These are phyloP conservation scores for Mactromeris polynyma DNA, from an alignment of 2,888 invertebrate genomes.

Conservation along the genomic window DNA sequence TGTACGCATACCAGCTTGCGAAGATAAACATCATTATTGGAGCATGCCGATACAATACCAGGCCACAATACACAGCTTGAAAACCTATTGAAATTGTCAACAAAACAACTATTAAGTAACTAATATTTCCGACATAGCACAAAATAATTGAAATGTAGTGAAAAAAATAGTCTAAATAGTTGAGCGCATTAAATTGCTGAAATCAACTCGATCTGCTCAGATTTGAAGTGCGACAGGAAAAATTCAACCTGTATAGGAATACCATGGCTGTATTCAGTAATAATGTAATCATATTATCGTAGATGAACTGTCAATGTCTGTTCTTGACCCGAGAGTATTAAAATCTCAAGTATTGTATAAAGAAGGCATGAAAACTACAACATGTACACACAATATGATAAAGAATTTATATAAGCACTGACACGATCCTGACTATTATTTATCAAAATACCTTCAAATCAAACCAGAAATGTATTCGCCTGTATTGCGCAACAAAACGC, in stretches of 20 bases:
- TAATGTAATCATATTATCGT: neutral
- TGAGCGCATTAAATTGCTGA: neutral
- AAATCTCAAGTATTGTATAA: neutral
- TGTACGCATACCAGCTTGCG: slow-evolving; percentile 1
- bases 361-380: neutral
- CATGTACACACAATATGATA: neutral
- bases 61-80: neutral
- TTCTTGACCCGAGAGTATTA: neutral
- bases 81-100: slow-evolving; percentile 26
- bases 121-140: neutral
- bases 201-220: neutral
- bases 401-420: too few species aligned
- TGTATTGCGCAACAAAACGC: too few species aligned
- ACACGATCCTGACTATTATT: too few species aligned
- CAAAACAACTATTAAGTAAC: slow-evolving; percentile 15
- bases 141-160: slow-evolving; percentile 21
- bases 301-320: neutral
- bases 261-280: neutral
- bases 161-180: neutral
- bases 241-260: neutral
- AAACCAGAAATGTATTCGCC: too few species aligned
- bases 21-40: neutral
- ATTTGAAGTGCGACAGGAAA: neutral
- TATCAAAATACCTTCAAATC: too few species aligned
- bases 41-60: neutral